These are phyloP conservation scores for Fragum fragum DNA, from an alignment of 2,888 invertebrate genomes.

Conservation along the genomic window DNA sequence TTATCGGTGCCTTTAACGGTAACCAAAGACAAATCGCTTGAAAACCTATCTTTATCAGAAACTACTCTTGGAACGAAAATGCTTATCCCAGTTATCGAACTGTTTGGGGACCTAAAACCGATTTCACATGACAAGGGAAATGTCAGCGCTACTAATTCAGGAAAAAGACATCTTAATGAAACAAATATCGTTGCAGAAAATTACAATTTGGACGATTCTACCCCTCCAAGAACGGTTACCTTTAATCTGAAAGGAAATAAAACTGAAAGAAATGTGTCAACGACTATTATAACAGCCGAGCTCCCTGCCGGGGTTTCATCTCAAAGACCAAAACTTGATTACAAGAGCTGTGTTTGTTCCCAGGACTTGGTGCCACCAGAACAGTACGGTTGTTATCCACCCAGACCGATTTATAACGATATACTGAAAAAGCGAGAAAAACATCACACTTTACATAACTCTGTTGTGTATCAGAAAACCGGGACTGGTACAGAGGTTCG, in stretches of 20 bases:
- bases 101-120: neutral
- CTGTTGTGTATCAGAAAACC: neutral
- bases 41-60: neutral
- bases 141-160: neutral
- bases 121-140: neutral
- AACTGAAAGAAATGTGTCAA: neutral
- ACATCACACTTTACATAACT: neutral
- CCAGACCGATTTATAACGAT: conserved; percentile 32
- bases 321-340: neutral
- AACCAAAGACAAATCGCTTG: neutral
- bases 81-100: neutral
- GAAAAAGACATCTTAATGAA: neutral
- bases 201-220: neutral
- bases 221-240: neutral
- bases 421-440: conserved; percentile 21
- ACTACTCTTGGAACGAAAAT: neutral
- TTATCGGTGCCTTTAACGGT: neutral
- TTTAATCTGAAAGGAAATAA: neutral
- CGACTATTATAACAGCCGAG: neutral
- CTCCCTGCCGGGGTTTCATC: conserved; percentile 3
- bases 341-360: neutral
- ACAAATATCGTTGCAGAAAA: neutral
- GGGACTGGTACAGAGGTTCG: conserved; percentile 3
- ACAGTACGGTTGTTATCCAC: conserved; percentile 23
- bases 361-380: neutral